These are phyloP conservation scores for Isichthys henryi DNA, from an alignment of 2,113 vertebrate genomes.

Conservation along the genomic window DNA sequence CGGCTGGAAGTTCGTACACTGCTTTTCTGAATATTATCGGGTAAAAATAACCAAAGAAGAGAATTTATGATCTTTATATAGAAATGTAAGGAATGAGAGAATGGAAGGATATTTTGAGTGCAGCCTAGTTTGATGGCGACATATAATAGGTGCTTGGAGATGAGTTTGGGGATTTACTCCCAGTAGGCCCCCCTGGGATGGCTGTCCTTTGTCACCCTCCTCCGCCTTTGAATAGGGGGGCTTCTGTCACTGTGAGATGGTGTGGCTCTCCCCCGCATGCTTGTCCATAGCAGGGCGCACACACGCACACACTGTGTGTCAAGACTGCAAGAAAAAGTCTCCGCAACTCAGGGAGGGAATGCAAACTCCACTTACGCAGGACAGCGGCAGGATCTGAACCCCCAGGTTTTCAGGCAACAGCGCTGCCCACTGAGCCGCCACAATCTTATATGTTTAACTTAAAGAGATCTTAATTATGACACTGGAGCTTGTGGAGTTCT, in stretches of 20 bases:
- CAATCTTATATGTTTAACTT: constrained; percentile 6
- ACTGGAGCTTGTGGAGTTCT: background rate
- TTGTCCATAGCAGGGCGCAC: background rate
- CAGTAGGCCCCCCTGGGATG: background rate
- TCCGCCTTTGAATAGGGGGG: background rate
- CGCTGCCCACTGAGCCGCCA: background rate
- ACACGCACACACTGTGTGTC: background rate
- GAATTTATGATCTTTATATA: background rate
- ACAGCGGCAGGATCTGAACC: background rate
- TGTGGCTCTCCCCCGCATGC: background rate
- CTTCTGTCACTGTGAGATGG: background rate
- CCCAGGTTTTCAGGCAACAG: background rate
- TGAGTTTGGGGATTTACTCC: background rate
- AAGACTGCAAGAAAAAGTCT: background rate
- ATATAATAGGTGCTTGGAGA: background rate
- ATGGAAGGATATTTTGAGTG: background rate
- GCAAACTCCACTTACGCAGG: background rate
- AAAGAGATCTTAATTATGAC: constrained; percentile 26
- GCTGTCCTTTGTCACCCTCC: background rate
- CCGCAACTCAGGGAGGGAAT: background rate
- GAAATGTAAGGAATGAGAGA: background rate
- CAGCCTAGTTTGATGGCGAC: background rate
- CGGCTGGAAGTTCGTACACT: background rate
- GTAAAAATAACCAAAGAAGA: background rate
- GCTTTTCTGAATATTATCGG: background rate